These are phyloP conservation scores for Antrozous pallidus DNA, from an alignment of 2,797 vertebrate species.

Conservation along the genomic window DNA sequence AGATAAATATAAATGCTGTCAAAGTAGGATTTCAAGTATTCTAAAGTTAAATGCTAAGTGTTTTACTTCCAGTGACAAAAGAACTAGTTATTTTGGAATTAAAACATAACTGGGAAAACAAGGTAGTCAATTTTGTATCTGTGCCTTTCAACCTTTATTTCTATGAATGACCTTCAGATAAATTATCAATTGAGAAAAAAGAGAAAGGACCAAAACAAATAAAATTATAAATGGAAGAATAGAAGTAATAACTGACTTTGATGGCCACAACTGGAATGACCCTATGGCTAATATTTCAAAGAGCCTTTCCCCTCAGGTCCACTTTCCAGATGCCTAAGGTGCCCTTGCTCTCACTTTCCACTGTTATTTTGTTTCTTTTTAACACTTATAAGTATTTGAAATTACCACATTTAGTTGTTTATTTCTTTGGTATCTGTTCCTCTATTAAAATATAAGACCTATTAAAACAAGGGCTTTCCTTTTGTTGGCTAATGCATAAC, in stretches of 20 bases:
- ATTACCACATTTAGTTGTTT: background rate
- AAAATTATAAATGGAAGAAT: background rate
- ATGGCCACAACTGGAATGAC: no score
- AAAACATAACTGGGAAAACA: conserved; percentile 30
- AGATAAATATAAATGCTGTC: conserved; percentile 48
- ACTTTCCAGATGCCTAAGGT: background rate
- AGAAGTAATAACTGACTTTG: background rate
- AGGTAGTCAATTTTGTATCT: background rate
- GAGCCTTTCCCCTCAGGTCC: background rate
- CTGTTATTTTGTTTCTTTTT: background rate
- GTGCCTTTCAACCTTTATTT: background rate
- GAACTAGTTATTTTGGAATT: conserved; percentile 36
- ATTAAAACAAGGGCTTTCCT: background rate
- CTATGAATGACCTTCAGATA: background rate
- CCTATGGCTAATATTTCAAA: no score
- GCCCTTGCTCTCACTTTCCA: background rate
- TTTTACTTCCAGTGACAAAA: conserved; percentile 38
- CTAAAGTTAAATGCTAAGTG: conserved; percentile 40
- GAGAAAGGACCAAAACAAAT: background rate
- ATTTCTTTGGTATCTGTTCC: background rate
- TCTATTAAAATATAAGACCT: conserved; percentile 1
- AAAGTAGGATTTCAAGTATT: conserved; percentile 57
- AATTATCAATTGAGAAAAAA: background rate
- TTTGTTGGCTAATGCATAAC: background rate
- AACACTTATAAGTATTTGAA: background rate